Percentiles rank a stretch among this genome's conserved stretches.
phyloP scores from a whole-genome alignment of 1,140 invertebrate genomes.

The Sitophilus oryzae region DNA sequence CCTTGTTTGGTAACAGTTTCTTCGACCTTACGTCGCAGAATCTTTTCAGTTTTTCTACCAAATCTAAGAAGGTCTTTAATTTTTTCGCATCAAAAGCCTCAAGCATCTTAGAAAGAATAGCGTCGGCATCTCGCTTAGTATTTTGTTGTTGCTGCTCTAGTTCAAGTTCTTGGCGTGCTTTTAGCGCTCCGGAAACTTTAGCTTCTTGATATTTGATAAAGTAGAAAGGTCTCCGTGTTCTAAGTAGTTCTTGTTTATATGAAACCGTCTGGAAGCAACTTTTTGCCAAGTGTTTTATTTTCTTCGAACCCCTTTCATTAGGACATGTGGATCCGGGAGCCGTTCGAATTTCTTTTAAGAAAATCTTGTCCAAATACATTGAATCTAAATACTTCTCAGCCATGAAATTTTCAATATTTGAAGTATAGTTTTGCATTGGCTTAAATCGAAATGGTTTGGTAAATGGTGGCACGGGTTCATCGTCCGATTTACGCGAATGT shows the following conservation, averaged over 20 bases:
- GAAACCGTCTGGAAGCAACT: slow-evolving; percentile 44
- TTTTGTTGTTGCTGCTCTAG: slow-evolving; percentile 44
- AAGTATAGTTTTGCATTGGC: slow-evolving; percentile 46
- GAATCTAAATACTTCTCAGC: slow-evolving; percentile 52
- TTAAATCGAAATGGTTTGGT: slow-evolving; percentile 33
- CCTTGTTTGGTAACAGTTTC: slow-evolving; percentile 34
- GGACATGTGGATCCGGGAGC: slow-evolving; percentile 46
- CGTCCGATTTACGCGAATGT: slow-evolving; percentile 40
- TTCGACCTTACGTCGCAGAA: slow-evolving; percentile 37
- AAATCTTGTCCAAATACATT: slow-evolving; percentile 51
- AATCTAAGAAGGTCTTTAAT: slow-evolving; percentile 33
- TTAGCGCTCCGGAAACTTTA: slow-evolving; percentile 45
- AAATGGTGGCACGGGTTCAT: slow-evolving; percentile 30
- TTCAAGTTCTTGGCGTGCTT: slow-evolving; percentile 44
- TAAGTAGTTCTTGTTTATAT: slow-evolving; percentile 46
- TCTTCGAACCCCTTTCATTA: slow-evolving; percentile 45
- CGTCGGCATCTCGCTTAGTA: slow-evolving; percentile 45
- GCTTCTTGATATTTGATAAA: slow-evolving; percentile 50
- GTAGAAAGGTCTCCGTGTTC: slow-evolving; percentile 50
- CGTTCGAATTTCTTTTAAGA: slow-evolving; percentile 45
- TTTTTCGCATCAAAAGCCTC: slow-evolving; percentile 43
- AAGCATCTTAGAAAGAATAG: slow-evolving; percentile 44
- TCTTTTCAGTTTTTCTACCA: slow-evolving; percentile 44
- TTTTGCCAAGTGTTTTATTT: slow-evolving; percentile 43
- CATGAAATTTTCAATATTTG: slow-evolving; percentile 46